Conservation (phyloP, 2,113 vertebrate genomes). For the Propithecus coquereli region DNA sequence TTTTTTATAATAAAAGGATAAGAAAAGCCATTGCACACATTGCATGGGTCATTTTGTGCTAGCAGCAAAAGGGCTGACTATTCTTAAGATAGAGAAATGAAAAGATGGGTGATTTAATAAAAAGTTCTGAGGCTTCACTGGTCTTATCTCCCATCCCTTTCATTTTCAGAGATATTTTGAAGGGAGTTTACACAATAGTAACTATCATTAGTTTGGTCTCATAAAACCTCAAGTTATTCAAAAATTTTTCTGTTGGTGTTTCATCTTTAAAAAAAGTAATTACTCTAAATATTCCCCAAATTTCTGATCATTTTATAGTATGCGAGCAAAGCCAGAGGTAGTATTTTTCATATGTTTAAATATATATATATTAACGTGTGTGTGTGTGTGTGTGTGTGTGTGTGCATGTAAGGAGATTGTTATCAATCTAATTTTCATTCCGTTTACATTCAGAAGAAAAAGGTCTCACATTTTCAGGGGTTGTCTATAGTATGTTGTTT, state of each 20-base stretch:
- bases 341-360: conserved; percentile 5
- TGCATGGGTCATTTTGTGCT: conserved; percentile 56
- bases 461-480: conserved; percentile 3
- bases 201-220: background rate
- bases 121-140: conserved; percentile 33
- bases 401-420: background rate
- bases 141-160: conserved; percentile 48
- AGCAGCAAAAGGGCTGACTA: conserved; percentile 23
- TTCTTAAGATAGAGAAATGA: conserved; percentile 64
- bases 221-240: background rate
- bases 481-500: conserved; percentile 54
- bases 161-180: conserved; percentile 58
- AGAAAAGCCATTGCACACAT: conserved; percentile 29
- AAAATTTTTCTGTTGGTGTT: background rate
- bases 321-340: background rate
- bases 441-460: conserved; percentile 47
- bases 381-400: background rate
- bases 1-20: conserved; percentile 61
- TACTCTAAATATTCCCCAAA: background rate
- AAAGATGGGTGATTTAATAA: conserved; percentile 62
- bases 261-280: conserved; percentile 32
- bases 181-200: conserved; percentile 36
- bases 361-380: background rate
- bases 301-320: background rate
- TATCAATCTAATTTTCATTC: conserved; percentile 65